Evolutionary conservation across 2,888 invertebrate species (phyloP), one percentile per base, ranked within the genome.

Genomic region (Drosophila rubida): DNA sequence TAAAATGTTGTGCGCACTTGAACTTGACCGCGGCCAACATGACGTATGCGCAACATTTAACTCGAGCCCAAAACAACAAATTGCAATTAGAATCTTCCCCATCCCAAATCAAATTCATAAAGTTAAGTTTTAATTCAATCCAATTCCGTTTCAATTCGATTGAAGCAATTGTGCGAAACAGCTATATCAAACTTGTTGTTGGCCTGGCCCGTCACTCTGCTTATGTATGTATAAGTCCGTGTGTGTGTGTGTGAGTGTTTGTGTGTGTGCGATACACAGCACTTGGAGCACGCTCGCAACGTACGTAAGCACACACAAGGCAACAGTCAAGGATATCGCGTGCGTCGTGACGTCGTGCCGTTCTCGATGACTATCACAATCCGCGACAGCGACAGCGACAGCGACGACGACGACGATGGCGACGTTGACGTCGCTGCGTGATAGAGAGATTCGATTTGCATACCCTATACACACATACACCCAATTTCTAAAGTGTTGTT

Each of bases 241-340:
- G 27, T 27, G 8, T 3, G 2, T 27, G 27, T 27, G 32, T n/a
- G 4, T 35, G 0, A 14, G 13, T 4, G 35, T 37, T 5, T 35
- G 35, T 35, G 35, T 35, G 35, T 14, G 35, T 37, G 35, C 14
- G 35, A 37, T 13, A 59, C 19, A 44, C 16, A 72, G 39, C 51
- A 49, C 41, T 64, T 50, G 48, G 39, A 61, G 44, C 62, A 55
- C 55, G 23, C 42, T 54, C 41, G 39, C 69, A 65, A 71, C 39
- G 44, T 72, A 73, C 75, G 78, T 78, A 78, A 78, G 78, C 73
- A 78, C 59, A 68, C 55, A 69, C 75, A 79, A 79, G 77, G 79
- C 76, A 80, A 69, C 74, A 70, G 75, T 80, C 80, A 81, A 81
- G 82, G 81, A 81, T 81, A 75, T 73, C 61, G 70, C 61, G 68